Conservation (phyloP, 2,888 invertebrate species). For the Tenthredo scrophulariae region DNA sequence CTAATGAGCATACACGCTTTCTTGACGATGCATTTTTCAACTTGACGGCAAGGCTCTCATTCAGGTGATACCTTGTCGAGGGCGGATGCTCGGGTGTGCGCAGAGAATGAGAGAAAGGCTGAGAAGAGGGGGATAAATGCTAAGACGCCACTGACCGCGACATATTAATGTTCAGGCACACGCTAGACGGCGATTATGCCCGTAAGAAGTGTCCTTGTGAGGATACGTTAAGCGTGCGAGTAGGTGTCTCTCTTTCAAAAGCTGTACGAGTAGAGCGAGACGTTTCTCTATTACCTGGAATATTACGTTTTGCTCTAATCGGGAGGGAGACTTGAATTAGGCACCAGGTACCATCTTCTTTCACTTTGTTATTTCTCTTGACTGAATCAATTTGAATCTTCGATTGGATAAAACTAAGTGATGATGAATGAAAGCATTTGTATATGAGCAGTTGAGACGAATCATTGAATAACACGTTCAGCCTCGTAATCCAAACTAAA, state of each 20-base stretch:
- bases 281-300: constrained; percentile 18
- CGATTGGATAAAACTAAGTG: not conserved
- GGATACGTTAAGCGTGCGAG: constrained; percentile 21
- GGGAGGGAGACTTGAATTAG: not conserved
- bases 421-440: not conserved
- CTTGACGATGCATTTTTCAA: constrained; percentile 65
- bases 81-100: constrained; percentile 59
- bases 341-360: not conserved
- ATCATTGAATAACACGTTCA: not conserved
- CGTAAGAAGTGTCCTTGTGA: constrained; percentile 48
- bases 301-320: not conserved
- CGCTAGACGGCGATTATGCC: constrained; percentile 74
- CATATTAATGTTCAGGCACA: constrained; percentile 74
- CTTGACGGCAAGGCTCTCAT: constrained; percentile 65
- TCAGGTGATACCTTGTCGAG: constrained; percentile 63
- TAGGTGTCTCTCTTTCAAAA: constrained; percentile 21
- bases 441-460: not conserved
- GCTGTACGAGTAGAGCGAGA: constrained; percentile 54
- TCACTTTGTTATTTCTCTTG: not conserved
- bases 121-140: constrained; percentile 57
- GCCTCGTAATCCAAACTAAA: not conserved
- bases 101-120: constrained; percentile 37
- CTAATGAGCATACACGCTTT: constrained; percentile 49
- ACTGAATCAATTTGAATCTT: not conserved
- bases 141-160: constrained; percentile 53